phyloP scores from a whole-genome alignment of 2,888 invertebrate species.

The Chesias legatella region DNA sequence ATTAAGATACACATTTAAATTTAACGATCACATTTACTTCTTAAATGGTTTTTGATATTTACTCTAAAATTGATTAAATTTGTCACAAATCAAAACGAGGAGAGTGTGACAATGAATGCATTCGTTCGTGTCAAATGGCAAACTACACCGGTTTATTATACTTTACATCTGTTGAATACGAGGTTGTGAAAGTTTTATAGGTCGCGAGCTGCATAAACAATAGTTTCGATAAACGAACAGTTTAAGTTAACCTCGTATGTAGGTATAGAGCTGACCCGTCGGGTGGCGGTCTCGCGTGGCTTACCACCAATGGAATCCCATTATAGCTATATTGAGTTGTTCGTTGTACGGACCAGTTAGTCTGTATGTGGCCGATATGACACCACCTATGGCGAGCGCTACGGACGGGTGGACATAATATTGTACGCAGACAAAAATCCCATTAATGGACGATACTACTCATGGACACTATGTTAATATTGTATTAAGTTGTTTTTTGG shows the following conservation, averaged over 20 bases:
- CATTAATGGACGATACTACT: no score
- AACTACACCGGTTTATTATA: background rate
- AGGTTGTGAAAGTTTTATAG: conserved; percentile 39
- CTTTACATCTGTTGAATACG: conserved; percentile 3
- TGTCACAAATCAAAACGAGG: no score
- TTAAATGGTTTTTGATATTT: no score
- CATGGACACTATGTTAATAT: conserved; percentile 2
- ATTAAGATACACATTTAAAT: no score
- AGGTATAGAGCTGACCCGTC: conserved; percentile 32
- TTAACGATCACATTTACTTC: no score
- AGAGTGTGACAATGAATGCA: no score
- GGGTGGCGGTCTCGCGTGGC: conserved; percentile 61
- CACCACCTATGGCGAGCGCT: conserved; percentile 45
- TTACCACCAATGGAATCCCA: conserved; percentile 67
- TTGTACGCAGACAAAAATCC: conserved; percentile 16
- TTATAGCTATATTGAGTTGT: conserved; percentile 73
- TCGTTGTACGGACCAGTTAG: conserved; percentile 46
- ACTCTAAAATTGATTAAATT: no score
- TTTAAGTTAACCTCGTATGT: conserved; percentile 38
- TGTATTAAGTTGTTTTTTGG: no score
- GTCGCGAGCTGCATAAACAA: conserved; percentile 50
- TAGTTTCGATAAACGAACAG: conserved; percentile 49
- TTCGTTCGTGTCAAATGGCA: no score
- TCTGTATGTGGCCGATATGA: conserved; percentile 44
- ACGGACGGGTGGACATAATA: conserved; percentile 33